These are phyloP conservation scores for Drosophila repletoides DNA, from an alignment of 1,140 invertebrate species.

Conservation along the genomic window DNA sequence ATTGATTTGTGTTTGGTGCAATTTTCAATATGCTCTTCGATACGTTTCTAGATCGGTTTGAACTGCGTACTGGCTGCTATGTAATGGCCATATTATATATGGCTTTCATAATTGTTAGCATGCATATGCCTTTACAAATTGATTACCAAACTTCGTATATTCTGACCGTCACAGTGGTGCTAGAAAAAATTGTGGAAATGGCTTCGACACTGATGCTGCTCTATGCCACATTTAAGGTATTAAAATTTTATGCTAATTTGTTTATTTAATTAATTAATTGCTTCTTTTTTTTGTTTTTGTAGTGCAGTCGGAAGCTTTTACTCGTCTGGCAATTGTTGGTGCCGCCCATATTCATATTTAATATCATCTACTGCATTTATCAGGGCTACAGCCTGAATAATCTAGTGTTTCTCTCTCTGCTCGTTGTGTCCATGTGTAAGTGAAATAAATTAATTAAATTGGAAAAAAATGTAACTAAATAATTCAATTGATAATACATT, in stretches of 20 bases:
- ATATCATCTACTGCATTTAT: constrained; percentile 1
- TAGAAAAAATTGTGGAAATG: background rate
- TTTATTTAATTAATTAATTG: background rate
- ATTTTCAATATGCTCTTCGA: constrained; percentile 13
- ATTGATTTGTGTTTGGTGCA: too few relatives aligned
- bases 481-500: too few relatives aligned
- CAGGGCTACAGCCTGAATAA: background rate
- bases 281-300: background rate
- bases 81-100: background rate
- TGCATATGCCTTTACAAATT: background rate
- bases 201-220: background rate
- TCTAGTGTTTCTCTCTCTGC: background rate
- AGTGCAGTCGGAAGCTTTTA: constrained; percentile 1
- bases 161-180: background rate
- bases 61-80: constrained; percentile 16
- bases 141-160: background rate
- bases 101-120: background rate
- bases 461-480: too few relatives aligned
- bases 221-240: background rate
- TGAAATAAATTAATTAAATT: background rate
- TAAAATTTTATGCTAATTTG: background rate
- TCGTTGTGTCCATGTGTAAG: constrained; percentile 20
- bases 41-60: constrained; percentile 13
- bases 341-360: constrained; percentile 6
- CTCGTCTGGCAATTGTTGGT: background rate